Percentiles rank a stretch among this genome's conserved stretches.
Evolutionary conservation across 1,140 invertebrate genomes (phyloP).

Genomic region (Megalonaias nervosa): DNA sequence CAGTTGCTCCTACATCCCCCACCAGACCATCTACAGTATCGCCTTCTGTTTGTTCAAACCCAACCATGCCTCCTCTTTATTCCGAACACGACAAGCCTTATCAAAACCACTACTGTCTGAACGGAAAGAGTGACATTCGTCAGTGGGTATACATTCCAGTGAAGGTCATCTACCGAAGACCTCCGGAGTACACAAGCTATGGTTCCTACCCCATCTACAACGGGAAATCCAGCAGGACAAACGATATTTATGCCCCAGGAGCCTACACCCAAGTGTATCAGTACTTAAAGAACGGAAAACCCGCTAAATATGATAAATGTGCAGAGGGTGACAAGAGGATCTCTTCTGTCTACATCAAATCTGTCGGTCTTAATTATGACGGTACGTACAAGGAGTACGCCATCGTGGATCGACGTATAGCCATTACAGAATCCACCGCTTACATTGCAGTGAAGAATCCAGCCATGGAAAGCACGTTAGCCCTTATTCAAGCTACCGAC

Average conservation of each 20-base stretch:
- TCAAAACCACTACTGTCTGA: slow-evolving; percentile 62
- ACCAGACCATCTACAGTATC: slow-evolving; percentile 13
- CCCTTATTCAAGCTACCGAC: slow-evolving; percentile 56
- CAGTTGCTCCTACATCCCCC: slow-evolving; percentile 24
- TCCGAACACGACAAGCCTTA: slow-evolving; percentile 13
- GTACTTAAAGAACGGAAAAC: slow-evolving; percentile 27
- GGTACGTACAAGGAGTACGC: slow-evolving; percentile 64
- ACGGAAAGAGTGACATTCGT: slow-evolving; percentile 53
- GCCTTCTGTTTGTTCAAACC: too few relatives aligned
- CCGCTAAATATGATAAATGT: slow-evolving; percentile 33
- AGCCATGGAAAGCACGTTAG: slow-evolving; percentile 33
- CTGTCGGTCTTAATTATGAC: slow-evolving; percentile 60
- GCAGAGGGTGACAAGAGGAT: slow-evolving; percentile 32
- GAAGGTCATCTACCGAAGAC: slow-evolving; percentile 54
- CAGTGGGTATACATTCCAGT: slow-evolving; percentile 61
- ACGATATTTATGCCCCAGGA: slow-evolving; percentile 54
- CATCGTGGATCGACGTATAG: slow-evolving; percentile 57
- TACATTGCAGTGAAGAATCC: slow-evolving; percentile 57
- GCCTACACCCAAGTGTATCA: slow-evolving; percentile 36
- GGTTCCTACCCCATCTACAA: slow-evolving; percentile 51
- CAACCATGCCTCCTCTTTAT: not conserved
- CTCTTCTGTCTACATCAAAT: slow-evolving; percentile 54
- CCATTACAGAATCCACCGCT: slow-evolving; percentile 53
- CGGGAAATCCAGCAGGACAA: slow-evolving; percentile 32
- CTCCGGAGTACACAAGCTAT: slow-evolving; percentile 50